Conservation (phyloP, 2,113 vertebrate species). For the Sphaerodactylus townsendi region DNA sequence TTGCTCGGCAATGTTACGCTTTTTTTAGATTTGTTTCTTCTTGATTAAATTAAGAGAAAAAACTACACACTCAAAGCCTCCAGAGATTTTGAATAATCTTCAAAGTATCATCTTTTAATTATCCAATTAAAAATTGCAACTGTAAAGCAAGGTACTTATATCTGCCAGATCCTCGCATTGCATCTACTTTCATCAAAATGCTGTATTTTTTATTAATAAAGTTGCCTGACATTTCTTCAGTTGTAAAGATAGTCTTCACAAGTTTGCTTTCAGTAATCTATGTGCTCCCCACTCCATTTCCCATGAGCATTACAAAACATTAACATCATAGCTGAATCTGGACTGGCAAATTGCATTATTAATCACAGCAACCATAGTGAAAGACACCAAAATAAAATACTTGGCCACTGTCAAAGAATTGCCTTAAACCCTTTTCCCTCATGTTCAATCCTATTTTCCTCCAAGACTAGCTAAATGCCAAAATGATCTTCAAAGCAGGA, state of each 20-base stretch:
- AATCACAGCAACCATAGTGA: slow-evolving; percentile 4
- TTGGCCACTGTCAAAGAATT: slow-evolving; percentile 38
- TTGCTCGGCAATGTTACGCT: slow-evolving; percentile 46
- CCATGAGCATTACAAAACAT: slow-evolving; percentile 30
- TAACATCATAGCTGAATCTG: slow-evolving; percentile 32
- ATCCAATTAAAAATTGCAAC: slow-evolving; percentile 28
- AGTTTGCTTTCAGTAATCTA: neutral
- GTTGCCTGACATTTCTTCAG: neutral
- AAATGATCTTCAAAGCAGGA: slow-evolving; percentile 50
- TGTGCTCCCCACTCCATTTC: neutral
- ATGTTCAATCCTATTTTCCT: slow-evolving; percentile 31
- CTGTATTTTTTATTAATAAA: slow-evolving; percentile 11
- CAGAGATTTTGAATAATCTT: neutral
- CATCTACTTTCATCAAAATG: slow-evolving; percentile 2
- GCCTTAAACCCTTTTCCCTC: slow-evolving; percentile 28
- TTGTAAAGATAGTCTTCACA: rapidly evolving
- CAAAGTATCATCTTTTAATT: slow-evolving; percentile 9
- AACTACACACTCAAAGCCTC: neutral
- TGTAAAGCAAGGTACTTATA: slow-evolving; percentile 26
- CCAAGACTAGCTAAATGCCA: slow-evolving; percentile 24
- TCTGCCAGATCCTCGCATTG: neutral
- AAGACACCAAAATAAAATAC: neutral
- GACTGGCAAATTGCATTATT: slow-evolving; percentile 34
- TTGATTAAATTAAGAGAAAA: slow-evolving; percentile 27
- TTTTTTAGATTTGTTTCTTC: slow-evolving; percentile 50